Base-by-base conservation (phyloP, 1,140 invertebrate genomes). In the Tetramorium parvispinum region DNA sequence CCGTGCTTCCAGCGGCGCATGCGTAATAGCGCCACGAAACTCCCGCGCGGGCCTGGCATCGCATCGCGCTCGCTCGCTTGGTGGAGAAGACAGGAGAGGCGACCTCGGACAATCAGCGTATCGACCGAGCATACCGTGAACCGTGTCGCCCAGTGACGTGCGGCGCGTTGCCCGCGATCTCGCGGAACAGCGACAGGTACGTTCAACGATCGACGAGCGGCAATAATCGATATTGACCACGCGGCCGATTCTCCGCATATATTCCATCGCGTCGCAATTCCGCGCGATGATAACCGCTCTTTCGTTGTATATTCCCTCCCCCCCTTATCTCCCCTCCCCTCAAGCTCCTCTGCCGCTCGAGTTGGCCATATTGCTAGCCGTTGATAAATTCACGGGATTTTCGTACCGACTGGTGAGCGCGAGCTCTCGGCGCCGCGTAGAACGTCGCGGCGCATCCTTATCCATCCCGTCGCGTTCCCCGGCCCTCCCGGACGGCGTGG, bases 321-420 rank as follows among this genome's bases (percentile, higher is more conserved):
- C 13, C 13, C n/a, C n/a, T n/a, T n/a, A n/a, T 27, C 16, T n/a
- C 10, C 2, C 49, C 70, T n/a, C 7, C 40, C 7, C 18, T 13
- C 53, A 4, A 0, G 3, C 51, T n/a, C 6, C 51, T 53, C 40
- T 10, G 11, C 24, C n/a, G 13, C 16, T 13, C 11, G 13, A 7
- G 13, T 83, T 94, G 92, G 95, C 95, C 95, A 95, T 95, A 94
- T 95, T 95, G 94, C 94, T 95, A 83, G 95, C 95, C 95, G 95
- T 95, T 95, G 95, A 95, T 95, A 95, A 95, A 94, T 93, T 85
- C 89, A 93, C 89, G 91, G 90, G 90, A 93, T 94, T 93, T 92
- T 91, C 94, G 94, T 95, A 95, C 95, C 95, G 95, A 95, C 95
- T 92, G 94, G 93, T 94, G 87, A 91, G 24, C 5, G 49, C 32